phyloP scores from a whole-genome alignment of 2,113 vertebrate genomes.

The Microtus richardsoni region DNA sequence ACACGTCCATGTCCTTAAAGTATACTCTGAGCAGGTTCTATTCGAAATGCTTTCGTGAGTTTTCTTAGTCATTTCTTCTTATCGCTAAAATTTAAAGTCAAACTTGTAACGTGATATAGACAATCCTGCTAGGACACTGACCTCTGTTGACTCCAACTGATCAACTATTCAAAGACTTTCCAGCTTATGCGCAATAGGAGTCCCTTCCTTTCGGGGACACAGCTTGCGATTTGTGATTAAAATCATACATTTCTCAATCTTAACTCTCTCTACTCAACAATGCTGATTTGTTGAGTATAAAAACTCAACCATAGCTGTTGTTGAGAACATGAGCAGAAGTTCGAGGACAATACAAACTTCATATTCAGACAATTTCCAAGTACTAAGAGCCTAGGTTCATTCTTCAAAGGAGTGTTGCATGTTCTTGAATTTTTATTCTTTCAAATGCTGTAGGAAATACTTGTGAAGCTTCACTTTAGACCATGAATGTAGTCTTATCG shows the following conservation, averaged over 20 bases:
- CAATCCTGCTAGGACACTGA: conserved; percentile 5
- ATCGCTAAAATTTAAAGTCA: conserved; percentile 17
- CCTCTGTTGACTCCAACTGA: not conserved
- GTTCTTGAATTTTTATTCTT: conserved; percentile 41
- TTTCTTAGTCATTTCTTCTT: not conserved
- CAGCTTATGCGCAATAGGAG: not conserved
- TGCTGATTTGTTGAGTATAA: not conserved
- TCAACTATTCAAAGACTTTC: not conserved
- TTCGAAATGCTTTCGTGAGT: not conserved
- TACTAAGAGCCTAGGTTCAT: not conserved
- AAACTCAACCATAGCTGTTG: not conserved
- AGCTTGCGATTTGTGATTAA: conserved; percentile 13
- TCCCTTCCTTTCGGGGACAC: not conserved
- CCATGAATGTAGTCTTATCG: not conserved
- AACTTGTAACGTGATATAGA: not conserved
- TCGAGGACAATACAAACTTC: conserved; percentile 10
- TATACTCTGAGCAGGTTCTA: not conserved
- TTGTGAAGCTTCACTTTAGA: conserved; percentile 33
- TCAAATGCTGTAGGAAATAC: not conserved
- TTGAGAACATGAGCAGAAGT: not conserved
- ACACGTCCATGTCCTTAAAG: not conserved
- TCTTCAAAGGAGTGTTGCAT: not conserved
- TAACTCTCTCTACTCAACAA: not conserved
- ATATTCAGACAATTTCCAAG: not conserved
- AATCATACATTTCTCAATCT: not conserved